Conservation (phyloP, 2,113 vertebrate genomes). For the Mustela nigripes region DNA sequence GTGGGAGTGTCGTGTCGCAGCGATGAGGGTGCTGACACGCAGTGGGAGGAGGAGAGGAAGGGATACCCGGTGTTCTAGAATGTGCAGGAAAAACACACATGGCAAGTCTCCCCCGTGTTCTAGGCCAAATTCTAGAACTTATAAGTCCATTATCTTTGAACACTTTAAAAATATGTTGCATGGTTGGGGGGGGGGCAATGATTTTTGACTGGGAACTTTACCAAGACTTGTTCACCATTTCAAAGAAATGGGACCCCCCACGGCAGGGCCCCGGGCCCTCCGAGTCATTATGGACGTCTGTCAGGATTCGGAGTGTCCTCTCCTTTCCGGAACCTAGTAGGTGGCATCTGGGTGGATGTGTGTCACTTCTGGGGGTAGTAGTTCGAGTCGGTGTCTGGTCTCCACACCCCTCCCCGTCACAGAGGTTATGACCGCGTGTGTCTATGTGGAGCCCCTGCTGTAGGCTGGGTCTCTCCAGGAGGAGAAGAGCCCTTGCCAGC, state of each 20-base stretch:
- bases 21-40: background rate
- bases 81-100: background rate
- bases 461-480: background rate
- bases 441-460: background rate
- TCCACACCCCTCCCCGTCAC: background rate
- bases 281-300: too few species aligned
- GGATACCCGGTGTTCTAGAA: background rate
- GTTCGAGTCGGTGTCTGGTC: fast-evolving
- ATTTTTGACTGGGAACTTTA: background rate
- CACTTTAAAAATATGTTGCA: background rate
- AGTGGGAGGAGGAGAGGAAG: background rate
- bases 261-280: background rate
- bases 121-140: background rate
- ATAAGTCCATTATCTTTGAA: background rate
- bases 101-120: background rate
- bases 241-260: background rate
- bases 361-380: background rate
- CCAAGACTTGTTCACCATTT: background rate
- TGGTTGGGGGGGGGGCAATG: background rate
- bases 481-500: background rate
- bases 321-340: background rate
- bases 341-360: background rate
- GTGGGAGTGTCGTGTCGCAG: background rate
- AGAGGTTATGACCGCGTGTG: fast-evolving
- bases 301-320: background rate